Evolutionary conservation across 2,113 vertebrate species (phyloP).

Genomic region (Aptenodytes forsteri): DNA sequence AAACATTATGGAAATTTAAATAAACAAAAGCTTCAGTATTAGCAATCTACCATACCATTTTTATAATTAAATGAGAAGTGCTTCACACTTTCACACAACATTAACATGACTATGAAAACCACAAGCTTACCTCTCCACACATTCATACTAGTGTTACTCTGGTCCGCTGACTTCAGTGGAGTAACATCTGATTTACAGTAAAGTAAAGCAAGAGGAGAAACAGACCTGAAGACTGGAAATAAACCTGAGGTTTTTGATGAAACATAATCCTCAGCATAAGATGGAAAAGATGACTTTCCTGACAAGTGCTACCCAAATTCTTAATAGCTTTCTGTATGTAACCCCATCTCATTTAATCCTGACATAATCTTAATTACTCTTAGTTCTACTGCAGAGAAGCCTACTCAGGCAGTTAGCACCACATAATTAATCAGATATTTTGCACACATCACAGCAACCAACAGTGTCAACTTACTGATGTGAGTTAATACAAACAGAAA

Average conservation of each 20-base stretch:
- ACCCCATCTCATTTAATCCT: conserved; percentile 56
- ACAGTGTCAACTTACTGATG: conserved; percentile 59
- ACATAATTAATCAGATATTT: conserved; percentile 77
- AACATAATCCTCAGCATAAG: background rate
- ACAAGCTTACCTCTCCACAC: background rate
- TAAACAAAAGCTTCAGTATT: conserved; percentile 13
- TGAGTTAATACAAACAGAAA: conserved; percentile 49
- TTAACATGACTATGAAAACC: background rate
- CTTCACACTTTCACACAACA: background rate
- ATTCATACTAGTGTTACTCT: background rate
- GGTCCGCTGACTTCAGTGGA: background rate
- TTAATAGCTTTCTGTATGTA: conserved; percentile 40
- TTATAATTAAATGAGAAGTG: background rate
- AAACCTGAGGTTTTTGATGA: background rate
- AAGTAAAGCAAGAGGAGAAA: background rate
- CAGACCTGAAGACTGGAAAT: background rate
- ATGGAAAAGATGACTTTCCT: conserved; percentile 19
- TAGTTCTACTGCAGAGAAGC: conserved; percentile 66
- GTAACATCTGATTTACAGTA: background rate
- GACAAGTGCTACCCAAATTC: conserved; percentile 50
- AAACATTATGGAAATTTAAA: conserved; percentile 41
- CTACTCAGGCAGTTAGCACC: conserved; percentile 73
- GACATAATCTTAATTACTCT: conserved; percentile 79
- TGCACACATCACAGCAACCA: conserved; percentile 51
- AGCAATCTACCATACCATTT: background rate